Percentiles rank a stretch among this genome's conserved stretches.
Evolutionary conservation across 2,113 vertebrate species (phyloP).

Genomic region (Pampusana beccarii): DNA sequence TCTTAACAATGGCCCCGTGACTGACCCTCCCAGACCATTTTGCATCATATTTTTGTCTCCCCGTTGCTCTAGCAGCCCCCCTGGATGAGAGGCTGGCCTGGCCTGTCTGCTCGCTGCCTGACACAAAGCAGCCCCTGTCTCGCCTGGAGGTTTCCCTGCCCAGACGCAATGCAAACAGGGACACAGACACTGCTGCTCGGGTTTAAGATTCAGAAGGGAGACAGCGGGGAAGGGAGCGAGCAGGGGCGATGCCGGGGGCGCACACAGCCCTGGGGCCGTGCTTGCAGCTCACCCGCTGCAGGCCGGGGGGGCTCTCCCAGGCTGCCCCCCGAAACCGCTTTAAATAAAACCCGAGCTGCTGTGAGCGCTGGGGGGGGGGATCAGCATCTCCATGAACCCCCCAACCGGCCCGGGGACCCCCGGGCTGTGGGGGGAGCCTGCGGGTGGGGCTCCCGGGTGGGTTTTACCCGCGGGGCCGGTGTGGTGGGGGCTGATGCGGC

Average conservation of each 20-base stretch:
- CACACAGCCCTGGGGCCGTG: not conserved
- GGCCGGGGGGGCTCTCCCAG: not conserved
- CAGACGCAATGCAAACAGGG: rapidly evolving
- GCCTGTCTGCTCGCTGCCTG: not conserved
- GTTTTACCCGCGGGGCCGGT: not conserved
- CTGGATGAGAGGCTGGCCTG: not conserved
- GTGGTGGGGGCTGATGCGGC: too few relatives aligned
- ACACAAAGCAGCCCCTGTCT: not conserved
- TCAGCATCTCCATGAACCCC: not conserved
- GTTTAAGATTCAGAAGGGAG: not conserved
- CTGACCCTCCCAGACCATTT: not conserved
- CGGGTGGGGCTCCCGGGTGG: not conserved
- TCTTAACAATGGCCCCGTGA: not conserved
- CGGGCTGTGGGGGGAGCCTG: not conserved
- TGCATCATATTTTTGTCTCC: not conserved
- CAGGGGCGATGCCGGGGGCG: not conserved
- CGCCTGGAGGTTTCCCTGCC: not conserved
- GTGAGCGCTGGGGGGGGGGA: not conserved
- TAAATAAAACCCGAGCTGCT: not conserved
- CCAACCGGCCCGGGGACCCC: too few relatives aligned
- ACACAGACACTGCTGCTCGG: not conserved
- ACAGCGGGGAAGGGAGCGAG: rapidly evolving
- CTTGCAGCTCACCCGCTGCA: rapidly evolving
- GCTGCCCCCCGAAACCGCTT: not conserved
- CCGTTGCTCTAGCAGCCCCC: not conserved